phyloP scores from a whole-genome alignment of 2,797 vertebrate species.

The Eospalax fontanierii region DNA sequence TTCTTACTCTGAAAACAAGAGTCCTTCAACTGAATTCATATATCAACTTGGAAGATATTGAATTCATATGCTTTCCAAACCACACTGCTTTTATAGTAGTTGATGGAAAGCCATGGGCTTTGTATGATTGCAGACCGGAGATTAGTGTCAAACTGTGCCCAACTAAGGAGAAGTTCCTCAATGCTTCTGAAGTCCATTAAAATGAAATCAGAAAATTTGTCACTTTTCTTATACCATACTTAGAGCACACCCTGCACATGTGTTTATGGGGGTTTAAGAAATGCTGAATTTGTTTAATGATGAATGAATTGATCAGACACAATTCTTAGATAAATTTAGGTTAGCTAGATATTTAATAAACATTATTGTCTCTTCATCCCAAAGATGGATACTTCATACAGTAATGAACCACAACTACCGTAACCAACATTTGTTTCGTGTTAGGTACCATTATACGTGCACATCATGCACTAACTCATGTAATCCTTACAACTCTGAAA shows the following conservation, averaged over 20 bases:
- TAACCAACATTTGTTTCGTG: neutral
- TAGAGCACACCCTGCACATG: neutral
- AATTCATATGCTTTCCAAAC: neutral
- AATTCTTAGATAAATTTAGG: neutral
- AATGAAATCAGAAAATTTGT: neutral
- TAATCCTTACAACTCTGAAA: neutral
- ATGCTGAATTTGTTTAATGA: no score
- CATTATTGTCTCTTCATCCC: neutral
- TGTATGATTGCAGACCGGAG: neutral
- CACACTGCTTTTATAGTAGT: neutral
- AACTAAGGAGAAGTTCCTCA: neutral
- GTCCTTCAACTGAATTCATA: constrained; percentile 81
- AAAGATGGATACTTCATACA: neutral
- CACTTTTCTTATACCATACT: neutral
- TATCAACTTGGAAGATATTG: constrained; percentile 75
- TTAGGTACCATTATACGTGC: neutral
- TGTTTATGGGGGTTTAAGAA: neutral
- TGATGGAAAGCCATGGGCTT: neutral
- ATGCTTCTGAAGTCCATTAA: neutral
- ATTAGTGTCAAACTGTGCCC: neutral
- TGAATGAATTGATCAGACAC: neutral
- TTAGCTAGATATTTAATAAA: neutral
- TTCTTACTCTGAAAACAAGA: constrained; percentile 78
- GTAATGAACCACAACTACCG: neutral
- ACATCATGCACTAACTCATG: neutral